These are phyloP conservation scores for Drosophila barbarae DNA, from an alignment of 2,888 invertebrate species.

Conservation along the genomic window DNA sequence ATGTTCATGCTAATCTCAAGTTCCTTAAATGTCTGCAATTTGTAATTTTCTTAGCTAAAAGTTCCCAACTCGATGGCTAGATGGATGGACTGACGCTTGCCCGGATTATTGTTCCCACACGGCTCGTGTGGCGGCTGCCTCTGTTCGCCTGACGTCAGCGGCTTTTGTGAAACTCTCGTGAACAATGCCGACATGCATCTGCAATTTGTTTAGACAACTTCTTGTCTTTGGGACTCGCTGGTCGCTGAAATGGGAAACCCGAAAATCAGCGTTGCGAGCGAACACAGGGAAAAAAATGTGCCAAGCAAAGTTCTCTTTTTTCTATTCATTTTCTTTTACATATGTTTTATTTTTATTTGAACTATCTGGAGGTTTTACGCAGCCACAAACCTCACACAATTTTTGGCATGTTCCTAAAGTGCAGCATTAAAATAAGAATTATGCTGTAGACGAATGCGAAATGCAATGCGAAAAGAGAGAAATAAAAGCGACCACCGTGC, in stretches of 20 bases:
- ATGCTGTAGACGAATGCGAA: conserved; percentile 43
- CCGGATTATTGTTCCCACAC: conserved; percentile 32
- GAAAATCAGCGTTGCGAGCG: conserved; percentile 24
- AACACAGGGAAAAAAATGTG: conserved; percentile 35
- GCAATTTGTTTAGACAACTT: conserved; percentile 58
- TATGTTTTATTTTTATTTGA: conserved; percentile 18
- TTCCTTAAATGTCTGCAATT: not conserved
- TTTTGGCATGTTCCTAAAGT: conserved; percentile 44
- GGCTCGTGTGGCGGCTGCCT: conserved; percentile 27
- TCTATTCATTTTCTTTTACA: not conserved
- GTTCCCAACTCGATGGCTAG: not conserved
- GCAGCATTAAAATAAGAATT: conserved; percentile 49
- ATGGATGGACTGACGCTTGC: conserved; percentile 10
- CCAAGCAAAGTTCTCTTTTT: conserved; percentile 22
- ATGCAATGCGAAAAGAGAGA: conserved; percentile 8
- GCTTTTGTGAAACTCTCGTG: conserved; percentile 23
- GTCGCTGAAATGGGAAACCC: conserved; percentile 37
- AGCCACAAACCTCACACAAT: not conserved
- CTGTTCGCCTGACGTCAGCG: conserved; percentile 55
- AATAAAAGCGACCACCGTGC: conserved; percentile 37
- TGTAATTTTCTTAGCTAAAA: not conserved
- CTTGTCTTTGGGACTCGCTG: conserved; percentile 27
- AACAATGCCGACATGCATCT: conserved; percentile 44
- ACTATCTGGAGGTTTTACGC: conserved; percentile 20
- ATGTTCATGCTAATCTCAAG: not conserved